Conservation (phyloP, 30 jellyfish, hydroid and myxozoan genomes). For the Cassiopea xamachana region DNA sequence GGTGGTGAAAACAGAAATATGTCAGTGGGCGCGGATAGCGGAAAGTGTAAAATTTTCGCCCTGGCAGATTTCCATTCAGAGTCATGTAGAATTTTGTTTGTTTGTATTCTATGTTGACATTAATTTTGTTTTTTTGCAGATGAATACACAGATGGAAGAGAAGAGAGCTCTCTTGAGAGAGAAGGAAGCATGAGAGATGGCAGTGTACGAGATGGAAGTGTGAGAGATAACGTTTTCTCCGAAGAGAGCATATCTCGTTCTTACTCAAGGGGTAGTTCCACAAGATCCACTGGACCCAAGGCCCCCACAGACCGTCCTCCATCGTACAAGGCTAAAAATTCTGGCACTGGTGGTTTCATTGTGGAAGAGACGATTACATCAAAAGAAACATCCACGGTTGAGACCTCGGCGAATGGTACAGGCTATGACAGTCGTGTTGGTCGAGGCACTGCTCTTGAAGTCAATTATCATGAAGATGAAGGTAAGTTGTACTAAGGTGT, state of each 20-base stretch:
- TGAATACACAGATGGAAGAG: constrained; percentile 40
- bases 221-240: constrained; percentile 39
- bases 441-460: constrained; percentile 22
- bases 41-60: no score
- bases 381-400: constrained; percentile 31
- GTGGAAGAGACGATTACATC: constrained; percentile 60
- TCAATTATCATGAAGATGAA: constrained; percentile 41
- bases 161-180: background rate
- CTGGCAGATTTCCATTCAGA: no score
- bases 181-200: constrained; percentile 31
- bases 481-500: background rate
- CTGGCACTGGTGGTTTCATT: constrained; percentile 46
- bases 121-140: background rate
- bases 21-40: no score
- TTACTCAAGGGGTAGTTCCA: constrained; percentile 38
- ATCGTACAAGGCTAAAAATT: constrained; percentile 40
- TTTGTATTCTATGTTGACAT: background rate
- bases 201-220: constrained; percentile 27
- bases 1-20: no score
- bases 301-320: constrained; percentile 76
- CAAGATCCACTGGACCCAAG: constrained; percentile 61
- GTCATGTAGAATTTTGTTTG: background rate
- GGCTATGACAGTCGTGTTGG: constrained; percentile 4
- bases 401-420: constrained; percentile 36
- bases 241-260: constrained; percentile 66